Percentiles rank a stretch among this genome's conserved stretches.
Evolutionary conservation across 2,888 invertebrate genomes (phyloP).

Genomic region (Hermaeophaga mercurialis): DNA sequence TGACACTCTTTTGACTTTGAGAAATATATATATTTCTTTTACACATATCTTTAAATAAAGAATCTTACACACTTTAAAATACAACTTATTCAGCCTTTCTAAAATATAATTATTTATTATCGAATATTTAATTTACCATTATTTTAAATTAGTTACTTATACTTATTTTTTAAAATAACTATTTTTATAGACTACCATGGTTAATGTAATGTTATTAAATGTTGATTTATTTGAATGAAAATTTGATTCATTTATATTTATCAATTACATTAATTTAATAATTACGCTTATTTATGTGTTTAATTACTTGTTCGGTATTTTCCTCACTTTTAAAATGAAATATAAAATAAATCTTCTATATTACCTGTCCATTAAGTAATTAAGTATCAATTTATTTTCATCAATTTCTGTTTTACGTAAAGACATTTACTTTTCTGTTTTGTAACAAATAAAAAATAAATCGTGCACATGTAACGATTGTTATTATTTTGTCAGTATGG

Average conservation of each 20-base stretch:
- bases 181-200: not conserved
- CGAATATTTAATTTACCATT: slow-evolving; percentile 4
- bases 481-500: too few species aligned
- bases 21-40: too few species aligned
- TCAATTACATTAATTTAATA: slow-evolving; percentile 1
- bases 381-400: not conserved
- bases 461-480: too few species aligned
- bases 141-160: slow-evolving; percentile 2
- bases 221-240: slow-evolving; percentile 6
- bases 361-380: not conserved
- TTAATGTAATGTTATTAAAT: not conserved
- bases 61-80: too few species aligned
- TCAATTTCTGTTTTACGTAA: not conserved
- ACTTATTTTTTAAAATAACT: slow-evolving; percentile 1
- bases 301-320: not conserved
- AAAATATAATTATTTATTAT: slow-evolving; percentile 5
- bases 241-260: slow-evolving; percentile 8
- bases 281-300: slow-evolving; percentile 5
- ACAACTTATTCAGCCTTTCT: not conserved
- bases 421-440: not conserved
- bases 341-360: slow-evolving; percentile 6
- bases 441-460: too few species aligned
- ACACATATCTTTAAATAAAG: too few species aligned
- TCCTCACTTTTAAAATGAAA: slow-evolving; percentile 6
- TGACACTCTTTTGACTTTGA: too few species aligned